A percentile compares a stretch with the other conserved stretches of the same genome.
Conservation (phyloP, 2,888 invertebrate genomes). For the Polydrusus pterygomalis region DNA sequence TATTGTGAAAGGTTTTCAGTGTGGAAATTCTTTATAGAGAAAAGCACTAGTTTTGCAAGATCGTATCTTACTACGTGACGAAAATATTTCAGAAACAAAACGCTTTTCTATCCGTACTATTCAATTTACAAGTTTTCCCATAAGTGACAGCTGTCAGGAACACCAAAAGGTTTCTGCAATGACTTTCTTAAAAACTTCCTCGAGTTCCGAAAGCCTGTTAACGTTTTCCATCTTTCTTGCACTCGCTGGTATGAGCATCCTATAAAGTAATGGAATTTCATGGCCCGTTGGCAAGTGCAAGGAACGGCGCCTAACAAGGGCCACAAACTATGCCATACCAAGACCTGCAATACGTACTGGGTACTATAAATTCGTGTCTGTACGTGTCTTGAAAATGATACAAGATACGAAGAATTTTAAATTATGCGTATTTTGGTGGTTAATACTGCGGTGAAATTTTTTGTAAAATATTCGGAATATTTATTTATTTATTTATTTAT, state of each 20-base stretch:
- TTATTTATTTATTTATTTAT: too few relatives aligned
- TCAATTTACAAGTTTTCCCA: slow-evolving; percentile 12
- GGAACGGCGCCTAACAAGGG: slow-evolving; percentile 40
- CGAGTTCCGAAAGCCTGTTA: slow-evolving; percentile 41
- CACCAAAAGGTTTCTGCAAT: slow-evolving; percentile 23
- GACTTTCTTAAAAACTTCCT: slow-evolving; percentile 37
- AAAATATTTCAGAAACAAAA: neutral
- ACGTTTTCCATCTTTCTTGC: slow-evolving; percentile 12
- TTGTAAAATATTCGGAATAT: too few relatives aligned
- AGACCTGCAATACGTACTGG: too few relatives aligned
- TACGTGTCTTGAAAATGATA: too few relatives aligned
- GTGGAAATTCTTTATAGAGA: neutral
- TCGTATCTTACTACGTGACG: neutral
- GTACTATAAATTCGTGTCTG: too few relatives aligned
- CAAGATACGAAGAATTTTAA: too few relatives aligned
- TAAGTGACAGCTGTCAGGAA: slow-evolving; percentile 19
- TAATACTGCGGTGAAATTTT: too few relatives aligned
- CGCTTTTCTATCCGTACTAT: neutral
- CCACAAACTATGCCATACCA: too few relatives aligned
- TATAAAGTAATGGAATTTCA: slow-evolving; percentile 47
- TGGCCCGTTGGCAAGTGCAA: slow-evolving; percentile 46
- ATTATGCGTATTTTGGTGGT: too few relatives aligned
- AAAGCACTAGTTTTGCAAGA: neutral
- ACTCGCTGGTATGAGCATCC: slow-evolving; percentile 10
- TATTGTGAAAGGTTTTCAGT: too few relatives aligned